phyloP scores from a whole-genome alignment of 2,797 vertebrate genomes.

The Psittacula echo region DNA sequence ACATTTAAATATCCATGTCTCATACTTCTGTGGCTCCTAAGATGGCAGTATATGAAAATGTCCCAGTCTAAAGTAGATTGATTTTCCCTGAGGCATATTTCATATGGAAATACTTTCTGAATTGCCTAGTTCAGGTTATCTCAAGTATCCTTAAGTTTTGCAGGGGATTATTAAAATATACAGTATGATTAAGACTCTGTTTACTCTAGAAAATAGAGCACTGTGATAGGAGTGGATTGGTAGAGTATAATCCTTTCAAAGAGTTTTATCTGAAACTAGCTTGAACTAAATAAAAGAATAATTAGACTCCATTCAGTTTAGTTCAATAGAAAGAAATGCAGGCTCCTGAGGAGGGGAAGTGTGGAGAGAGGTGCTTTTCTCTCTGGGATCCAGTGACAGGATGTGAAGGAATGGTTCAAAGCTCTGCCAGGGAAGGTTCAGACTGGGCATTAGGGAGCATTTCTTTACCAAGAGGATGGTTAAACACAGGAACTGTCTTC shows the following conservation, averaged over 20 bases:
- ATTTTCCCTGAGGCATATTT: not conserved
- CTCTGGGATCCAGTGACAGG: fast-evolving
- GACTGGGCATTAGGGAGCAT: not conserved
- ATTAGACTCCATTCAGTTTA: not conserved
- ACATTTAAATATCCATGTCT: not conserved
- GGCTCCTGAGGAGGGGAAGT: not conserved
- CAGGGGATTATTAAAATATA: not conserved
- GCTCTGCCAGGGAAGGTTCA: not conserved
- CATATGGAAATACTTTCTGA: not conserved
- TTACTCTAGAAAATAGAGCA: not conserved
- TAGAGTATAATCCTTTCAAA: not conserved
- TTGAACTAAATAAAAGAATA: not conserved
- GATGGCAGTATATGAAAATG: not conserved
- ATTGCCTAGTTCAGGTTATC: not conserved
- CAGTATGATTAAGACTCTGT: not conserved
- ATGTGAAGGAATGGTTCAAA: fast-evolving
- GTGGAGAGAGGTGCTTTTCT: not conserved
- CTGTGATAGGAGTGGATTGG: not conserved
- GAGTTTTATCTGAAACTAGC: not conserved
- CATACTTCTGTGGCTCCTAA: not conserved
- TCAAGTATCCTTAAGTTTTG: not conserved
- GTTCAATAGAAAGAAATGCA: not conserved
- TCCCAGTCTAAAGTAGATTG: not conserved
- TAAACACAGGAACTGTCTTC: not conserved
- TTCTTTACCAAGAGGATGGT: not conserved